These are phyloP conservation scores for Melanerpes aurifrons DNA, from an alignment of 2,113 vertebrate genomes.

Conservation along the genomic window DNA sequence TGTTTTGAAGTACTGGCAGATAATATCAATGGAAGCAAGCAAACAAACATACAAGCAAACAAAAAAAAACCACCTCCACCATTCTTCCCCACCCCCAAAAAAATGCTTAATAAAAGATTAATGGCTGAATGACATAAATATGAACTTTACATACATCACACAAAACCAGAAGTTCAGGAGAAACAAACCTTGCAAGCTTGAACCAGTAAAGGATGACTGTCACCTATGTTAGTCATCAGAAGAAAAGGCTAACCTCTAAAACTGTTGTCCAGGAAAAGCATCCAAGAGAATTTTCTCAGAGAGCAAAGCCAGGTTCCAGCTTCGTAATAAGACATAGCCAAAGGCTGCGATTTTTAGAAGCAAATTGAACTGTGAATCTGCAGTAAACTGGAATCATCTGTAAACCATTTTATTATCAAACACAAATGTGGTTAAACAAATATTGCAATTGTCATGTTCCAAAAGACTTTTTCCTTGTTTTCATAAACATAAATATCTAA, in stretches of 20 bases:
- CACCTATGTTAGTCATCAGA: background rate
- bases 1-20: background rate
- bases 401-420: background rate
- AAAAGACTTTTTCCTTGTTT: background rate
- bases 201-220: background rate
- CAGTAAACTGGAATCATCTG: background rate
- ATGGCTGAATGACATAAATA: background rate
- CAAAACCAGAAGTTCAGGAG: background rate
- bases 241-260: background rate
- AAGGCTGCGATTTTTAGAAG: background rate
- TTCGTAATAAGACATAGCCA: background rate
- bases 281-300: background rate
- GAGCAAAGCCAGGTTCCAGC: background rate
- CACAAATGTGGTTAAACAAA: background rate
- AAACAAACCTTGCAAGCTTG: background rate
- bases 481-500: background rate
- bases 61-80: too few species aligned
- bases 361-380: background rate
- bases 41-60: too few species aligned
- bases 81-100: too few species aligned
- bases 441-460: background rate
- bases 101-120: background rate
- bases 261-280: background rate
- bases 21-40: background rate
- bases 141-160: background rate